A percentile compares a stretch with the other conserved stretches of the same genome.
phyloP scores from a whole-genome alignment of 2,797 vertebrate species.

The Catamblyrhynchus diadema region DNA sequence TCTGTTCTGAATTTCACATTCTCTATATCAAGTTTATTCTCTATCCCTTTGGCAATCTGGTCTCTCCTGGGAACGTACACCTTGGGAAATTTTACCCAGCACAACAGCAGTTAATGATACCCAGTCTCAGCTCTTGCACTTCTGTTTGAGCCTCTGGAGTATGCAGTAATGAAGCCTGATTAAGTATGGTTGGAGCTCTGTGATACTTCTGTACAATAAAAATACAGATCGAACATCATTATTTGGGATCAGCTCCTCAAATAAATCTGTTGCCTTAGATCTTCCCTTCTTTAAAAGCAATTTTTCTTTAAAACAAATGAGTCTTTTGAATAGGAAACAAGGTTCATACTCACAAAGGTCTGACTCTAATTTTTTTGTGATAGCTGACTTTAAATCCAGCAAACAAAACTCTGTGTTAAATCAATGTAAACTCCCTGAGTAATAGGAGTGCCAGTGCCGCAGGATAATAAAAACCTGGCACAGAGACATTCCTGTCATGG shows the following conservation, averaged over 20 bases:
- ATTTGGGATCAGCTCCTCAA: not conserved
- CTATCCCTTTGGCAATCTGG: not conserved
- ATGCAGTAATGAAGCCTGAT: not conserved
- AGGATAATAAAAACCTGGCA: conserved; percentile 63
- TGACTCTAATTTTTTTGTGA: not conserved
- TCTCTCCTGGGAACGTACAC: not conserved
- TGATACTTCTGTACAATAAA: not conserved
- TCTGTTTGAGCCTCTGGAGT: not conserved
- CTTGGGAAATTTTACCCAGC: not conserved
- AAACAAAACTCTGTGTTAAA: conserved; percentile 27
- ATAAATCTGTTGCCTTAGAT: not conserved
- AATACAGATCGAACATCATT: not conserved
- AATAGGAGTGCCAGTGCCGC: conserved; percentile 25
- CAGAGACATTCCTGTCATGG: conserved; percentile 14
- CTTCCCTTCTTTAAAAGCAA: not conserved
- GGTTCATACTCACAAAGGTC: not conserved
- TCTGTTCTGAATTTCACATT: not conserved
- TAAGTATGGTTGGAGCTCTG: not conserved
- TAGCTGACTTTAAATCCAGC: not conserved
- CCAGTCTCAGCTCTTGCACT: not conserved
- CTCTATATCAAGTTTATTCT: not conserved
- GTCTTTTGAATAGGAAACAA: not conserved
- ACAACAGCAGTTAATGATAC: not conserved
- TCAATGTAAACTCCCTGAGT: conserved; percentile 28
- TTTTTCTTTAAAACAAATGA: not conserved